A percentile compares a stretch with the other conserved stretches of the same genome.
Conservation (phyloP, 2,888 invertebrate species). For the Acrobasis consociella region DNA sequence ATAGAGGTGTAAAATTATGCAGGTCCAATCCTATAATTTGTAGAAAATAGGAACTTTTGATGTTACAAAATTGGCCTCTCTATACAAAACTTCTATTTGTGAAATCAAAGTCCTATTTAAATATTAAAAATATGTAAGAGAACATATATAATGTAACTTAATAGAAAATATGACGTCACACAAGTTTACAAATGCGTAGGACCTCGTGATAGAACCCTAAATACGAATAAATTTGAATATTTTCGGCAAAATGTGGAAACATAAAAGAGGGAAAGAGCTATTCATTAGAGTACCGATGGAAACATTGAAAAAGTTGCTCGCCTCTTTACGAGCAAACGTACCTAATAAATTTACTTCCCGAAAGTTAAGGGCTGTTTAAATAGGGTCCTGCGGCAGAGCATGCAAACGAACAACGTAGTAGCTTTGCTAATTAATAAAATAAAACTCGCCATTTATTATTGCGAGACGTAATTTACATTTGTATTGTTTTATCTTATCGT, state of each 20-base stretch:
- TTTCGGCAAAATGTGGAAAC: conserved; percentile 24
- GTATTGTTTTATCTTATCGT: neutral
- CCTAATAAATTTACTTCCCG: conserved; percentile 36
- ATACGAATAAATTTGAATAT: conserved; percentile 28
- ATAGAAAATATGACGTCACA: neutral
- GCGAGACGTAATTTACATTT: neutral
- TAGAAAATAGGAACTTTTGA: no score
- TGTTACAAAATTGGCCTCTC: no score
- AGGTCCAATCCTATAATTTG: no score
- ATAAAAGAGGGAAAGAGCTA: conserved; percentile 37
- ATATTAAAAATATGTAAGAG: neutral
- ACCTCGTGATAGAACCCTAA: conserved; percentile 20
- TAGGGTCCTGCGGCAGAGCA: conserved; percentile 15
- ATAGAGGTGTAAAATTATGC: no score
- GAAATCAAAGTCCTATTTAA: no score
- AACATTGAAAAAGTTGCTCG: conserved; percentile 36
- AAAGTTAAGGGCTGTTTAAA: conserved; percentile 31
- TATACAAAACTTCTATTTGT: no score
- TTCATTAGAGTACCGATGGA: conserved; percentile 40
- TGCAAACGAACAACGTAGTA: conserved; percentile 11
- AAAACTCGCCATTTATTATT: conserved; percentile 2
- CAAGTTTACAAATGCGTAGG: neutral
- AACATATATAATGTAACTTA: neutral
- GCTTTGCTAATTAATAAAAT: conserved; percentile 23
- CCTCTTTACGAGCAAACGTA: conserved; percentile 36